Base-by-base conservation (phyloP, 2,113 vertebrate species). In the Microcebus tavaratra region DNA sequence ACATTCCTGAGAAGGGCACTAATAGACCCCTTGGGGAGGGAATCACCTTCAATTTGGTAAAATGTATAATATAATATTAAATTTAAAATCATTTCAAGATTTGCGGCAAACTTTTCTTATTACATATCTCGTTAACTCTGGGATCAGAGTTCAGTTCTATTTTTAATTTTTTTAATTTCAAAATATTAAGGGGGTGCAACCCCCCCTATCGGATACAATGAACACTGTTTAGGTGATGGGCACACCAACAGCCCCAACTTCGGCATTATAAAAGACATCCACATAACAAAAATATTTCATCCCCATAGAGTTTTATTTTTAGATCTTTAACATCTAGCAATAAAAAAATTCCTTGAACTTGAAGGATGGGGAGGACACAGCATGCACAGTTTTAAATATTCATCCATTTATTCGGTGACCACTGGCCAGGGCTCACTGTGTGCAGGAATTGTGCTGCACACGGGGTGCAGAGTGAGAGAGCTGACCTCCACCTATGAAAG, bases 401-500 rank as follows among this genome's bases (percentile, higher is more conserved):
- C 10, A 12, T 48, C 39, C 17, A 34, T 48, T 67, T 78, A 31
- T 61, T 90, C 29, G 20, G 0, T 27, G 8, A 9, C 6, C 0
- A 4, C 25, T 5, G 23, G 29, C 21, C 55, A 75, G 36, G 31
- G 31, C 18, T 15, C 2, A 6, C 39, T 36, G 15, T 6, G 8
- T 21, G n/a, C 53, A 12, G 72, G 18, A 17, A 10, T 23, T 29
- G 17, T 10, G 31, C 36, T 10, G 80, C 48, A n/a, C 3, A 0
- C 0, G 25, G 27, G 13, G 29, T 7, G 1, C 10, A 2, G 3
- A 25, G 5, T 4, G 36, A 59, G 1, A 27, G 0, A 25, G 31
- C 23, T 9, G 31, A 39, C 23, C 55, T 68, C n/a, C 0, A 0
- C 0, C 0, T 18, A 34, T 25, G 11, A 67, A 61, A 20, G 45